These are phyloP conservation scores for Diplosoma virens DNA, from an alignment of 23 tunicate genomes.

Conservation along the genomic window DNA sequence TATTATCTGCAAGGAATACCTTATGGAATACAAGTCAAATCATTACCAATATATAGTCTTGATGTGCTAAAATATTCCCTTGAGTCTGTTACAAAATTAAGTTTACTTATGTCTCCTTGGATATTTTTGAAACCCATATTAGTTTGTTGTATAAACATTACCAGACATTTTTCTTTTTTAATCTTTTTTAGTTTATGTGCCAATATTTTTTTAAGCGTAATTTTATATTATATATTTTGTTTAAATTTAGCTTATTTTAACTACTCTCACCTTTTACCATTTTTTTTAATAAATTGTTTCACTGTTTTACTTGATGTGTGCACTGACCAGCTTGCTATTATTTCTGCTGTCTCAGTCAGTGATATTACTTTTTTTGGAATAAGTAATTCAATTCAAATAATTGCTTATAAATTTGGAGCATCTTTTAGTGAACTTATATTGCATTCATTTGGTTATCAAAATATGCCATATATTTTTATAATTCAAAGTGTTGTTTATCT, in stretches of 20 bases:
- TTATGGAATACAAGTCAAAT: conserved; percentile 34
- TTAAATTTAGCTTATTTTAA: neutral
- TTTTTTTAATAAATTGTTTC: conserved; percentile 36
- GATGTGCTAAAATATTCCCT: conserved; percentile 6
- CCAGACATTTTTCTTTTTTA: neutral
- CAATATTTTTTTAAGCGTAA: neutral
- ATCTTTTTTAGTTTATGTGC: neutral
- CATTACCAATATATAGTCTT: conserved; percentile 34
- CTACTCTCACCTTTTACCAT: neutral
- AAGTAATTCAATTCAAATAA: conserved; percentile 44
- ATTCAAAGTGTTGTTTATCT: neutral
- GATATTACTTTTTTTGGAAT: conserved; percentile 45
- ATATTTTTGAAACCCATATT: conserved; percentile 41
- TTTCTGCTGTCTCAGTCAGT: conserved; percentile 19
- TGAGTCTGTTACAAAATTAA: conserved; percentile 20
- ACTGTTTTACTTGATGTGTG: conserved; percentile 33
- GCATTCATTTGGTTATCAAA: neutral
- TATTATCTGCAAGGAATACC: conserved; percentile 52
- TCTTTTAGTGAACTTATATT: conserved; percentile 30
- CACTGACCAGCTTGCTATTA: conserved; percentile 38
- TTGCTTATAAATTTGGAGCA: conserved; percentile 54
- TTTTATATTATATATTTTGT: conserved; percentile 2
- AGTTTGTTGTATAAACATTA: neutral
- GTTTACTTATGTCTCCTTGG: conserved; percentile 60
- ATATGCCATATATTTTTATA: conserved; percentile 9